Evolutionary conservation across 2,888 invertebrate genomes (phyloP).

Genomic region (Cheilosia variabilis): DNA sequence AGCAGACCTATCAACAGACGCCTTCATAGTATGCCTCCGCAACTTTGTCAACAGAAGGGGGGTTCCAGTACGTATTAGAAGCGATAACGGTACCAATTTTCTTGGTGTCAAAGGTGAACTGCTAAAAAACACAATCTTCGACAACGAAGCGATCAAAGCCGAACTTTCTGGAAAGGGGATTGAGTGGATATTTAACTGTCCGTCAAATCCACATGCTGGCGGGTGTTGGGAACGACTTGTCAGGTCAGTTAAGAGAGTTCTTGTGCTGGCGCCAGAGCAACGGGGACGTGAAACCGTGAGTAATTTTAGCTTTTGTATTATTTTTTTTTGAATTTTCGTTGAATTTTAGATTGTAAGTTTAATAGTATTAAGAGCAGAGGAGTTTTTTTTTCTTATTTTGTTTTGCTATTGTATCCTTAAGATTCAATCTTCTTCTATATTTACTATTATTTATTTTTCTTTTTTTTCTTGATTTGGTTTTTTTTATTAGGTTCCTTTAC

Average conservation of each 20-base stretch:
- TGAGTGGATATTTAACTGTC: conserved; percentile 41
- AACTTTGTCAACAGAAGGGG: conserved; percentile 65
- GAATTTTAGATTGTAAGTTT: too few species aligned
- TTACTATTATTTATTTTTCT: too few species aligned
- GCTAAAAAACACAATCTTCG: background rate
- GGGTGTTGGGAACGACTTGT: conserved; percentile 30
- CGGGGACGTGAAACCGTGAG: too few species aligned
- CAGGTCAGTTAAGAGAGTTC: background rate
- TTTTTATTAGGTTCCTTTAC: too few species aligned
- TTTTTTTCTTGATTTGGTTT: too few species aligned
- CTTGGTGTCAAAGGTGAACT: conserved; percentile 46
- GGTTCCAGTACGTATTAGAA: conserved; percentile 12
- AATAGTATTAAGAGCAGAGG: too few species aligned
- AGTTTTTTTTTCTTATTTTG: too few species aligned
- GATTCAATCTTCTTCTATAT: too few species aligned
- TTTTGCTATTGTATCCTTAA: too few species aligned
- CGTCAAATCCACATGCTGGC: conserved; percentile 38
- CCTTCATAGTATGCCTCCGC: conserved; percentile 58
- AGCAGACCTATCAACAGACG: conserved; percentile 39
- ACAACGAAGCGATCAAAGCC: conserved; percentile 18
- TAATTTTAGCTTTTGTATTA: too few species aligned
- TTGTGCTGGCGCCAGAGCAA: too few species aligned
- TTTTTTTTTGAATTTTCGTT: too few species aligned
- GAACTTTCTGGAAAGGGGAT: conserved; percentile 14
- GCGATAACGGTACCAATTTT: conserved; percentile 36